A percentile compares a stretch with the other conserved stretches of the same genome.
These are phyloP conservation scores for Pherbina coryleti DNA, from an alignment of 2,888 invertebrate genomes.

Conservation along the genomic window DNA sequence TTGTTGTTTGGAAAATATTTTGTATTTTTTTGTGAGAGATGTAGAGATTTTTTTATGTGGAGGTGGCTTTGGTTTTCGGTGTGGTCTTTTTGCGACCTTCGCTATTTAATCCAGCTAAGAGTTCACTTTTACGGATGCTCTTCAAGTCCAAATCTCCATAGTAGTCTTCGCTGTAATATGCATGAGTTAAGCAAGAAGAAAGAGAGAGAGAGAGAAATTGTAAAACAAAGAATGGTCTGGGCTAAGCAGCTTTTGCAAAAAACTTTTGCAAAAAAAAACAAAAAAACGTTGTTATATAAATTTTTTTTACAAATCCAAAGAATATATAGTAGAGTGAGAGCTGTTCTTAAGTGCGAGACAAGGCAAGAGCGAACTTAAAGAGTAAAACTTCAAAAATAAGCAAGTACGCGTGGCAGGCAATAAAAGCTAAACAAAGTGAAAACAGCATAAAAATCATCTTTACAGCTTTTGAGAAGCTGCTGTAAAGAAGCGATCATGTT, in stretches of 20 bases:
- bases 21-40: slow-evolving; percentile 28
- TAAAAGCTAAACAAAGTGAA: slow-evolving; percentile 9
- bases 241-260: background rate
- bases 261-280: background rate
- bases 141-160: slow-evolving; percentile 95
- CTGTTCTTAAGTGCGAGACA: slow-evolving; percentile 29
- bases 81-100: slow-evolving; percentile 70
- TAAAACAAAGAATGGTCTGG: slow-evolving; percentile 53
- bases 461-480: background rate
- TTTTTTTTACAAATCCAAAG: background rate
- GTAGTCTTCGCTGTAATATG: slow-evolving; percentile 91
- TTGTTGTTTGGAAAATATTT: slow-evolving; percentile 49
- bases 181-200: slow-evolving; percentile 62
- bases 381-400: background rate
- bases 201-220: slow-evolving; percentile 55
- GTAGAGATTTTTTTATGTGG: slow-evolving; percentile 58
- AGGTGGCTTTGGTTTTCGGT: slow-evolving; percentile 68
- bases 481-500: background rate
- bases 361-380: background rate
- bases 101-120: slow-evolving; percentile 80
- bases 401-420: background rate
- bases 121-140: slow-evolving; percentile 94
- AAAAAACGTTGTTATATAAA: background rate
- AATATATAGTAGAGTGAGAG: background rate
- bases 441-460: background rate